Base-by-base conservation (phyloP, 2,888 invertebrate species). In the Limnephilus lunatus region DNA sequence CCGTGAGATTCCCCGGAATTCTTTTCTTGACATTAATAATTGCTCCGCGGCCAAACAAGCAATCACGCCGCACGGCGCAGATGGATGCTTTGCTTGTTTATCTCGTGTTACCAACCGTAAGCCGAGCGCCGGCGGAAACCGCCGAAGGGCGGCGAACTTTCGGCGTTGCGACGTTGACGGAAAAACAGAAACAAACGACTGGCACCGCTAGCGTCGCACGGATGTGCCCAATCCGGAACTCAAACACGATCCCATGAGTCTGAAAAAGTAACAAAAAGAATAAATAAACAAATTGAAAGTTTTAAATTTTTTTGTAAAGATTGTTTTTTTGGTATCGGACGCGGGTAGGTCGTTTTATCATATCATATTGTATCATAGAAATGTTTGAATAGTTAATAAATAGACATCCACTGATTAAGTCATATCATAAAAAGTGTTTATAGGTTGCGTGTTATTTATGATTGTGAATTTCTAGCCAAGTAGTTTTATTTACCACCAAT, bases 131-230 rank as follows among this genome's bases (percentile, higher is more conserved):
- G 25, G n/a, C 83, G 83, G 83, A 83, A 32, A 83, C 19, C 25
- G 19, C 32, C 83, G 83, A 83, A 83, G 25, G 19, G 15, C 35
- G 15, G 7, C 83, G 83, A 83, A 83, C 35, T 83, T 39, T 83
- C 83, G 35, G 83, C 83, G 32, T n/a, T 35, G 83, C 83, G 83
- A 39, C 83, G 83, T 32, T 39, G 35, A 39, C 83, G 83, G 83
- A 83, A 25, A 2, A 83, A 83, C 83, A 39, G 39, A 39, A 83
- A 25, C 83, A 83, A 83, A 83, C 83, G 83, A 83, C 83, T 83
- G 39, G 83, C 83, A 39, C 83, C 83, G 83, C 83, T 83, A 3
- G 83, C 83, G 83, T 83, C 83, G 83, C 83, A 35, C 83, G 83
- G 83, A 83, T 35, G 83, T 83, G 35, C 35, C 11, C 83, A 32